phyloP scores from a whole-genome alignment of 2,888 invertebrate genomes.

The Archips crataeganus region DNA sequence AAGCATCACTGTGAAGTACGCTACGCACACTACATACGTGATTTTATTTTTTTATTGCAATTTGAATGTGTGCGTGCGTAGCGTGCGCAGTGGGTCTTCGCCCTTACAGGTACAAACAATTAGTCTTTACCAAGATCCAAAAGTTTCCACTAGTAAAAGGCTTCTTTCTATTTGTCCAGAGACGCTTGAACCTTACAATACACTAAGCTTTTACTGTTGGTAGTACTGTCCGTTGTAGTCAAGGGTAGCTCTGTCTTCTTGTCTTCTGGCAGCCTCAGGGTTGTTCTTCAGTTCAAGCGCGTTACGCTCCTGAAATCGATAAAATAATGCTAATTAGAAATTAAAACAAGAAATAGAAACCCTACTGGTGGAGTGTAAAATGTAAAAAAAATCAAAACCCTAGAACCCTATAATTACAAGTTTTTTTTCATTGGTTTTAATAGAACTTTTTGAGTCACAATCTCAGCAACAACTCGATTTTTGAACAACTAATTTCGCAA shows the following conservation, averaged over 20 bases:
- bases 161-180: not conserved
- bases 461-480: too few species aligned
- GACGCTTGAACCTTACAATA: slow-evolving; percentile 11
- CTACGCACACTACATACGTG: not conserved
- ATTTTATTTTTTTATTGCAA: not conserved
- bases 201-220: slow-evolving; percentile 65
- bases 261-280: slow-evolving; percentile 77
- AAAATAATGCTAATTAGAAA: too few species aligned
- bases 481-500: too few species aligned
- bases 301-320: slow-evolving; percentile 83
- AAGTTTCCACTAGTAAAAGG: not conserved
- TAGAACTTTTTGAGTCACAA: too few species aligned
- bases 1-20: not conserved
- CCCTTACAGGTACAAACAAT: not conserved
- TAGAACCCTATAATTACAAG: too few species aligned
- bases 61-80: not conserved
- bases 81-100: not conserved
- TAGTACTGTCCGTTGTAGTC: slow-evolving; percentile 89
- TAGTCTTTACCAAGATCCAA: not conserved
- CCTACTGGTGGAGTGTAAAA: too few species aligned
- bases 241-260: slow-evolving; percentile 78
- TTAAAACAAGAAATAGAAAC: too few species aligned
- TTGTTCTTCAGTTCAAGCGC: slow-evolving; percentile 84
- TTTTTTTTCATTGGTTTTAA: too few species aligned
- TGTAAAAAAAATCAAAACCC: too few species aligned